These are phyloP conservation scores for Drosophila meridionalis DNA, from an alignment of 2,888 invertebrate genomes.

Conservation along the genomic window DNA sequence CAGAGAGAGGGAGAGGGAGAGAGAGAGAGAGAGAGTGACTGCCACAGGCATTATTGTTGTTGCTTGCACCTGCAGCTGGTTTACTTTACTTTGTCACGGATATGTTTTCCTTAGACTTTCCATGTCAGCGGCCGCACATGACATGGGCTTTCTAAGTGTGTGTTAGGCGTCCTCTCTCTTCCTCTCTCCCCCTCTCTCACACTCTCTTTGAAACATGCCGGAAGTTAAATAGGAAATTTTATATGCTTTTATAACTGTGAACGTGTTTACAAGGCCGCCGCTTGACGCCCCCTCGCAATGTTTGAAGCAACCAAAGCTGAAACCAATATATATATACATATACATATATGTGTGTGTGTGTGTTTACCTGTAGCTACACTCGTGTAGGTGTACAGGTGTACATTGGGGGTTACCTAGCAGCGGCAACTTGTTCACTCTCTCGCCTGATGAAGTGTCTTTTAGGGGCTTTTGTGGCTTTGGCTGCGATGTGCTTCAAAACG, in stretches of 20 bases:
- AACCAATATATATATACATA: constrained; percentile 16
- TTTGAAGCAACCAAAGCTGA: constrained; percentile 27
- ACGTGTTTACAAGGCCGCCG: constrained; percentile 69
- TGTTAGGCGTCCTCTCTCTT: not conserved
- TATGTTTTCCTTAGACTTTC: constrained; percentile 77
- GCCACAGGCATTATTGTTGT: constrained; percentile 67
- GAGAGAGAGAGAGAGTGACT: constrained; percentile 23
- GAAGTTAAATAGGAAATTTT: constrained; percentile 80
- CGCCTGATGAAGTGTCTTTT: constrained; percentile 67
- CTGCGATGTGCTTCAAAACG: constrained; percentile 38
- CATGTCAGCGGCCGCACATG: constrained; percentile 52
- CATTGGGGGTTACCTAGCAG: constrained; percentile 55
- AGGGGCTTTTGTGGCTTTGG: constrained; percentile 52
- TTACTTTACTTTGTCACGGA: constrained; percentile 78
- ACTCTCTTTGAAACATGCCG: constrained; percentile 61
- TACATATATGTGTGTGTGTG: constrained; percentile 1
- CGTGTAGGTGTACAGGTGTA: constrained; percentile 10
- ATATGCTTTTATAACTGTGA: constrained; percentile 81
- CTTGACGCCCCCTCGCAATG: constrained; percentile 20
- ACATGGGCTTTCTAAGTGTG: constrained; percentile 27
- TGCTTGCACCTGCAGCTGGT: constrained; percentile 72
- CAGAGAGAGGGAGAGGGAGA: not conserved
- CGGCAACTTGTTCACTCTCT: constrained; percentile 53
- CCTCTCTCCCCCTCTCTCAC: too few species aligned
- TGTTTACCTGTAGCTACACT: constrained; percentile 19